Percentiles rank a stretch among this genome's conserved stretches.
phyloP scores from a whole-genome alignment of 2,113 vertebrate species.

The Aleadryas rufinucha region DNA sequence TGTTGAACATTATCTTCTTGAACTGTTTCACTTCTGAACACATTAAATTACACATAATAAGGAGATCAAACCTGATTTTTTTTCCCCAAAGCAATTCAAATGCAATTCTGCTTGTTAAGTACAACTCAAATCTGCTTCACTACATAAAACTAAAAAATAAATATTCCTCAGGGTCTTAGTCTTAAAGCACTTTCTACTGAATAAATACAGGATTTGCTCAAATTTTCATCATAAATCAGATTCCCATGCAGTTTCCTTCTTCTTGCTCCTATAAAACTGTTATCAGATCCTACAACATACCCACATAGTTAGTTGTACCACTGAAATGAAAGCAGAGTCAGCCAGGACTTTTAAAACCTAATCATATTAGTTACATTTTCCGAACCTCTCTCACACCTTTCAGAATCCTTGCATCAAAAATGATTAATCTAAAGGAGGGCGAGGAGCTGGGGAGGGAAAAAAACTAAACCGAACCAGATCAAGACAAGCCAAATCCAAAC shows the following conservation, averaged over 20 bases:
- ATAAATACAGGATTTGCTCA: not conserved
- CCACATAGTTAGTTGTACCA: not conserved
- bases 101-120: constrained; percentile 11
- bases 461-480: not conserved
- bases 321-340: not conserved
- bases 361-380: not conserved
- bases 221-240: not conserved
- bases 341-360: not conserved
- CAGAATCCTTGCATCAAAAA: not conserved
- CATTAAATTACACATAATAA: constrained; percentile 1
- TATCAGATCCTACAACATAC: not conserved
- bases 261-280: not conserved
- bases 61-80: not conserved
- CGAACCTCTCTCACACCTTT: not conserved
- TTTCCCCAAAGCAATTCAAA: constrained; percentile 21
- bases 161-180: not conserved
- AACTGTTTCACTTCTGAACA: constrained; percentile 8
- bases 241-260: not conserved
- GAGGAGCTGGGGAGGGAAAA: fast-evolving
- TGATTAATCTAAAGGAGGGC: fast-evolving
- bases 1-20: constrained; percentile 1
- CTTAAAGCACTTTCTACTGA: not conserved
- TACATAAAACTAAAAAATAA: constrained; percentile 8
- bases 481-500: not conserved
- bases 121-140: constrained; percentile 1